Conservation (phyloP, 53 echinoderm and acorn worm species). For the Astropecten irregularis region DNA sequence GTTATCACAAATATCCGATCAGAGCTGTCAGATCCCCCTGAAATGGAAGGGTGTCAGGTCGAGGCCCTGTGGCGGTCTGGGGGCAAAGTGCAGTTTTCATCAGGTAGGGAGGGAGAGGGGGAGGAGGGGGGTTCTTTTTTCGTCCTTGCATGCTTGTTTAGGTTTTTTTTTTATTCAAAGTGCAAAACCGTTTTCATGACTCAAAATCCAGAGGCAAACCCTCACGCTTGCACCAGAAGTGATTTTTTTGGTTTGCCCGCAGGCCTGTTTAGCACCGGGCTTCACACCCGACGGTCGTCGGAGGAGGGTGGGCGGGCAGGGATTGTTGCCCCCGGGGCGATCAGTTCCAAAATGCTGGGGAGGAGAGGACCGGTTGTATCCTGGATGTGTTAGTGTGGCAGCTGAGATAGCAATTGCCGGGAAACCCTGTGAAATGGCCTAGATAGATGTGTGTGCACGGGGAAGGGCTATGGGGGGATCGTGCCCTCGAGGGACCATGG, state of each 20-base stretch:
- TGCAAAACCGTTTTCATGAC: background rate
- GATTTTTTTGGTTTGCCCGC: conserved; percentile 4
- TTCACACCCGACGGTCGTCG: no score
- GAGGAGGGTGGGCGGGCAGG: background rate
- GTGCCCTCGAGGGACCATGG: no score
- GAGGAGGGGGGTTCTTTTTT: background rate
- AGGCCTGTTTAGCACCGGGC: background rate
- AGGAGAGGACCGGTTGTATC: background rate
- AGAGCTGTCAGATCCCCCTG: background rate
- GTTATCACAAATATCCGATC: background rate
- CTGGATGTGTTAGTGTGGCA: conserved; percentile 50
- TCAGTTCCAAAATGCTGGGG: background rate
- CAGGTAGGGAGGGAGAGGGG: conserved; percentile 3
- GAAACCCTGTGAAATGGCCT: conserved; percentile 39
- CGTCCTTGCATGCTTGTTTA: no score
- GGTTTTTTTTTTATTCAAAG: background rate
- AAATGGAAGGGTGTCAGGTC: conserved; percentile 34
- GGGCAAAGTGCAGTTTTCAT: conserved; percentile 22
- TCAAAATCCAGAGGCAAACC: background rate
- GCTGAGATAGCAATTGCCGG: conserved; percentile 41
- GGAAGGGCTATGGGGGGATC: no score
- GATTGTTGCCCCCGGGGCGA: background rate
- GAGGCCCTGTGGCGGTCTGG: conserved; percentile 13
- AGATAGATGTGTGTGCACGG: no score
- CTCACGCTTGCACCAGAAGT: conserved; percentile 5